A percentile compares a stretch with the other conserved stretches of the same genome.
Evolutionary conservation across 1,140 invertebrate genomes (phyloP).

Genomic region (Dufourea novaeangliae): DNA sequence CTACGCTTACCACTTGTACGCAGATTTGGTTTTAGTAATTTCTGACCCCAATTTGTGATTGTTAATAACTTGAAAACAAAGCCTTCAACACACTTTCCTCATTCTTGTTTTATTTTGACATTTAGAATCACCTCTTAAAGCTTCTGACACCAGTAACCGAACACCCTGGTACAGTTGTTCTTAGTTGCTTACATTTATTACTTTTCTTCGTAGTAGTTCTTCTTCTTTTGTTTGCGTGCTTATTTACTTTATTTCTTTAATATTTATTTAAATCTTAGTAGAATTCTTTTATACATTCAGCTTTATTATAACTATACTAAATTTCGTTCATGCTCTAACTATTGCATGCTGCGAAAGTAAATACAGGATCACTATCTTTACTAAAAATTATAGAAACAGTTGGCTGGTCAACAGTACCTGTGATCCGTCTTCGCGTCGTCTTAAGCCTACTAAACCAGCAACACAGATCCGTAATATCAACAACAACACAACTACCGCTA

Average conservation of each 20-base stretch:
- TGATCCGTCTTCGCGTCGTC: constrained; percentile 72
- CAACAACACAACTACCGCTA: constrained; percentile 63
- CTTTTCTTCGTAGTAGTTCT: constrained; percentile 17
- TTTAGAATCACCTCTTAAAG: too few relatives aligned
- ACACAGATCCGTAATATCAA: constrained; percentile 69
- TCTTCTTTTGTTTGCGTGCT: constrained; percentile 23
- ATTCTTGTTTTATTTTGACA: too few relatives aligned
- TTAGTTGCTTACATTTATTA: constrained; percentile 12
- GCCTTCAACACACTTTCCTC: too few relatives aligned
- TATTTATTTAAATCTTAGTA: background rate
- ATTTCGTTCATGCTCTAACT: background rate
- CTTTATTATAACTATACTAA: constrained; percentile 1
- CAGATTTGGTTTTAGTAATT: too few relatives aligned
- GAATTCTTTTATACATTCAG: background rate
- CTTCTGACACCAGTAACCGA: too few relatives aligned
- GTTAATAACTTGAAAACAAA: too few relatives aligned
- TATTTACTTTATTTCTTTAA: constrained; percentile 6
- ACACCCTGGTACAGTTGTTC: too few relatives aligned
- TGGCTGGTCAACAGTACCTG: constrained; percentile 73
- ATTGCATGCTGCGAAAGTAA: constrained; percentile 3
- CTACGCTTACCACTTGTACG: too few relatives aligned
- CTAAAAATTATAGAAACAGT: constrained; percentile 74
- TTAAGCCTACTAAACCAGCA: constrained; percentile 72
- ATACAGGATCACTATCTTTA: constrained; percentile 24
- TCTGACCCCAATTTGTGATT: too few relatives aligned